Percentiles rank a stretch among this genome's conserved stretches.
These are phyloP conservation scores for Drosophila lacicola DNA, from an alignment of 2,888 invertebrate species.

Conservation along the genomic window DNA sequence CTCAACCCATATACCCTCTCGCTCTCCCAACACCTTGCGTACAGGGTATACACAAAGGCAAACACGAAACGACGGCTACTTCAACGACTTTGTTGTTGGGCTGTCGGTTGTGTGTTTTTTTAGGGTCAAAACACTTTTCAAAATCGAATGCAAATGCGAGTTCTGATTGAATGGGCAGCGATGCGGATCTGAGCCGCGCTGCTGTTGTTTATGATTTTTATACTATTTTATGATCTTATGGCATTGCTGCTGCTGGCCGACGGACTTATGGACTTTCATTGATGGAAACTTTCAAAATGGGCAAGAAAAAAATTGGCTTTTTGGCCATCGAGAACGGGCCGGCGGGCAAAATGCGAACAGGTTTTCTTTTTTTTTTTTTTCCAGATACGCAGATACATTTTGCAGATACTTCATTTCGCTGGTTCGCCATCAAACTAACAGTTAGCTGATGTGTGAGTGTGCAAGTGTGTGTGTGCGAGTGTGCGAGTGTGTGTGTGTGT, in stretches of 20 bases:
- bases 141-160: conserved; percentile 56
- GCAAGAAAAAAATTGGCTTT: conserved; percentile 1
- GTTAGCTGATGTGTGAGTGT: conserved; percentile 39
- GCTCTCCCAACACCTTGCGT: neutral
- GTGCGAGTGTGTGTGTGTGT: conserved; percentile 4
- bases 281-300: conserved; percentile 76
- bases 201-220: conserved; percentile 27
- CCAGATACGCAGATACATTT: conserved; percentile 46
- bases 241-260: conserved; percentile 21
- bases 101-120: conserved; percentile 26
- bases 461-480: conserved; percentile 1
- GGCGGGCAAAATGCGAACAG: conserved; percentile 59
- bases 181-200: conserved; percentile 62
- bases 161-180: conserved; percentile 47
- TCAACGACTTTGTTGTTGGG: conserved; percentile 7
- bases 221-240: conserved; percentile 42
- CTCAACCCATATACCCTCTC: neutral
- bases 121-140: conserved; percentile 71
- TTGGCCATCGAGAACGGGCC: conserved; percentile 57
- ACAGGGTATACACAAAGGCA: neutral
- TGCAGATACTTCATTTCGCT: conserved; percentile 51
- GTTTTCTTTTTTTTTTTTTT: conserved; percentile 46
- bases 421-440: conserved; percentile 50
- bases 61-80: conserved; percentile 24
- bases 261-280: conserved; percentile 66